Percentiles rank a stretch among this genome's conserved stretches.
phyloP scores from a whole-genome alignment of 2,888 invertebrate species.

The Cotesia congregata region DNA sequence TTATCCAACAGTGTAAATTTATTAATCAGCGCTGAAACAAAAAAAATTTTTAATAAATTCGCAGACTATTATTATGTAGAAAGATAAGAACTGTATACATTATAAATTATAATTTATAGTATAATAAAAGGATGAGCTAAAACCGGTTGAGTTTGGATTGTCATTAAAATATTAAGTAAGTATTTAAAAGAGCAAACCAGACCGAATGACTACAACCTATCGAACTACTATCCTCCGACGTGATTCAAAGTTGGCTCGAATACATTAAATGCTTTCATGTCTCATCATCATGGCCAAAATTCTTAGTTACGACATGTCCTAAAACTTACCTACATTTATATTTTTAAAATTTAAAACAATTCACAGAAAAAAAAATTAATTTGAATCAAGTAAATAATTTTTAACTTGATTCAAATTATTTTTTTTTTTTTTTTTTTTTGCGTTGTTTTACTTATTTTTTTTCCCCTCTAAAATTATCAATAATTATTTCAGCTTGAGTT shows the following conservation, averaged over 20 bases:
- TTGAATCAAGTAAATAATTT: no score
- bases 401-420: no score
- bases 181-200: slow-evolving; percentile 4
- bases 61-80: background rate
- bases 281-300: slow-evolving; percentile 49
- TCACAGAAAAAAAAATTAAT: no score
- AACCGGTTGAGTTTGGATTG: slow-evolving; percentile 4
- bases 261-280: slow-evolving; percentile 33
- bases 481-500: background rate
- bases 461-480: background rate
- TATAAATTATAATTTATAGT: background rate
- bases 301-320: slow-evolving; percentile 48
- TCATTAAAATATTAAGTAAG: background rate
- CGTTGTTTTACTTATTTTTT: background rate
- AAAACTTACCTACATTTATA: background rate
- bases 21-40: slow-evolving; percentile 9
- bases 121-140: background rate
- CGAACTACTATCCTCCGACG: slow-evolving; percentile 33
- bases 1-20: background rate
- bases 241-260: slow-evolving; percentile 40
- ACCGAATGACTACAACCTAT: slow-evolving; percentile 27
- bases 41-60: slow-evolving; percentile 2
- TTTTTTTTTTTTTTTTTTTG: no score
- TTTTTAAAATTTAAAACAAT: background rate
- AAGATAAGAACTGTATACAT: background rate